A percentile compares a stretch with the other conserved stretches of the same genome.
Evolutionary conservation across 2,797 vertebrate species (phyloP).

Genomic region (Hippoglossus hippoglossus): DNA sequence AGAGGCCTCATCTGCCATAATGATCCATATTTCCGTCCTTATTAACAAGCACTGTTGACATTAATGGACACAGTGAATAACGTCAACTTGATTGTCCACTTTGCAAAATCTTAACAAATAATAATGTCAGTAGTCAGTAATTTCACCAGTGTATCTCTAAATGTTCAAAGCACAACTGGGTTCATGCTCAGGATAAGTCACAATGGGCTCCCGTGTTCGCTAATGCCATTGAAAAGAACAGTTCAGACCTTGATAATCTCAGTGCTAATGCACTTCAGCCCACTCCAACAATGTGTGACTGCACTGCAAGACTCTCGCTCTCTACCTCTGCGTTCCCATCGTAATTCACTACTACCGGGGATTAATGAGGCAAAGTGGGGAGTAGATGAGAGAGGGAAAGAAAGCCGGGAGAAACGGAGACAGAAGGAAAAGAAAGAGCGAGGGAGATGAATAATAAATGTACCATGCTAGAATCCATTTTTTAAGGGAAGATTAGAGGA

Average conservation of each 20-base stretch:
- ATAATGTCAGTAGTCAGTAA: constrained; percentile 26
- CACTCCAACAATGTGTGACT: constrained; percentile 48
- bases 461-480: constrained; percentile 71
- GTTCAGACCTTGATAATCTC: constrained; percentile 56
- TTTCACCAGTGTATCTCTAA: constrained; percentile 32
- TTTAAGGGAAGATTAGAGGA: constrained; percentile 76
- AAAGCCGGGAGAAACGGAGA: constrained; percentile 58
- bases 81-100: constrained; percentile 34
- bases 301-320: constrained; percentile 43
- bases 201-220: constrained; percentile 33
- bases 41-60: constrained; percentile 41
- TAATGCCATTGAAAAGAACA: constrained; percentile 49
- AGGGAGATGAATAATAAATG: constrained; percentile 81
- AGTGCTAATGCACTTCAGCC: constrained; percentile 53
- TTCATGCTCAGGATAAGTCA: constrained; percentile 41
- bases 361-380: constrained; percentile 75
- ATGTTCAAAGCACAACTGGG: constrained; percentile 51
- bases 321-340: constrained; percentile 42
- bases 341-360: constrained; percentile 60
- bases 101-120: constrained; percentile 34
- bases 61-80: constrained; percentile 24
- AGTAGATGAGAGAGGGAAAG: constrained; percentile 49
- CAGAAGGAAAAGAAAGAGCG: constrained; percentile 48
- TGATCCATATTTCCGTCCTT: constrained; percentile 49
- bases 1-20: constrained; percentile 51